phyloP scores from a whole-genome alignment of 2,797 vertebrate species.

The Hydrocynus forskahlii region DNA sequence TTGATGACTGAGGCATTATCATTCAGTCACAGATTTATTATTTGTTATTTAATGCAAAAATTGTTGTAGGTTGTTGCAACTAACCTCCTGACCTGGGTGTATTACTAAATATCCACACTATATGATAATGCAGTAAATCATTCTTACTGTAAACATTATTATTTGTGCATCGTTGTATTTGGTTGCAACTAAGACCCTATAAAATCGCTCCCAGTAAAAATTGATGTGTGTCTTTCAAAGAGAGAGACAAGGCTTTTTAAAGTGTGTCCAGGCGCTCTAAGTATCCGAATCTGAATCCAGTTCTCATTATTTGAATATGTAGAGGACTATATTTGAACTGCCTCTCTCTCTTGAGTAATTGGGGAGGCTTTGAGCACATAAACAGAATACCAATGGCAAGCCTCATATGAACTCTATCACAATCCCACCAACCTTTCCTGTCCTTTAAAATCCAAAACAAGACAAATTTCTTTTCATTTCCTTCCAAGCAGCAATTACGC shows the following conservation, averaged over 20 bases:
- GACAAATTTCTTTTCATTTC: conserved; percentile 62
- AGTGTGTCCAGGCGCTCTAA: conserved; percentile 63
- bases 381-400: conserved; percentile 5
- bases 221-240: conserved; percentile 49
- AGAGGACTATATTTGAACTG: not conserved
- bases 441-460: conserved; percentile 62
- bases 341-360: conserved; percentile 1
- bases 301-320: conserved; percentile 63
- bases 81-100: conserved; percentile 7
- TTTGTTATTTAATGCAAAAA: too few species aligned
- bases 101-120: conserved; percentile 37
- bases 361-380: not conserved
- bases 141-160: conserved; percentile 50
- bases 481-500: conserved; percentile 63
- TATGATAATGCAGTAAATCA: conserved; percentile 36
- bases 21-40: conserved; percentile 62
- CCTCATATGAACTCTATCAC: conserved; percentile 37
- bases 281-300: conserved; percentile 69
- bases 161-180: conserved; percentile 49
- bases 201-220: conserved; percentile 52
- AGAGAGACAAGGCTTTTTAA: conserved; percentile 59
- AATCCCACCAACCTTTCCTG: conserved; percentile 60
- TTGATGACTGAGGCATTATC: conserved; percentile 60
- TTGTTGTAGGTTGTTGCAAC: too few species aligned
- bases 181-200: conserved; percentile 2